Conservation (phyloP, 2,797 vertebrate genomes). For the Acomys russatus region DNA sequence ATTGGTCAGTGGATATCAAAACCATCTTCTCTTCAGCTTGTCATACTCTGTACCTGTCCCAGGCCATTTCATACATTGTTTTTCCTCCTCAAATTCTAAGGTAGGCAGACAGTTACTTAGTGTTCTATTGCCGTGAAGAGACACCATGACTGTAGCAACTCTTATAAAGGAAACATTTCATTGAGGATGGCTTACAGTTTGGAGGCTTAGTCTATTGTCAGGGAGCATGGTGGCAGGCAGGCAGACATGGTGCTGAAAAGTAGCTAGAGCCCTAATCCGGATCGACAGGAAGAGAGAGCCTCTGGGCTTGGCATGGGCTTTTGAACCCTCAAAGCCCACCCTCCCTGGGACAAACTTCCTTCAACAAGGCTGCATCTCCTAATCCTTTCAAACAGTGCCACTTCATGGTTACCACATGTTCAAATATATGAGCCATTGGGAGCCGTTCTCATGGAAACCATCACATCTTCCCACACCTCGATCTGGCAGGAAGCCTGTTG, state of each 20-base stretch:
- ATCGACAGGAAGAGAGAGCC: neutral
- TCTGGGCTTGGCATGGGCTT: neutral
- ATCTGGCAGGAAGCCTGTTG: conserved; percentile 40
- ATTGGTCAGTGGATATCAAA: conserved; percentile 13
- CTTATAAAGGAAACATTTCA: neutral
- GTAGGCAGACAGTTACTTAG: neutral
- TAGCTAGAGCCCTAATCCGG: neutral
- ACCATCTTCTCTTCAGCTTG: neutral
- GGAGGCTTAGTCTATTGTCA: neutral
- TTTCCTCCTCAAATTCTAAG: conserved; percentile 42
- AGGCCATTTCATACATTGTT: conserved; percentile 51
- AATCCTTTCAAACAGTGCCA: neutral
- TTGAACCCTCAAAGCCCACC: too few species aligned
- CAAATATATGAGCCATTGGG: neutral
- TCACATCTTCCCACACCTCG: neutral
- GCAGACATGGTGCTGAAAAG: neutral
- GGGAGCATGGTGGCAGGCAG: neutral
- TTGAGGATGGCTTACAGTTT: neutral
- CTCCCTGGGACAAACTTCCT: neutral
- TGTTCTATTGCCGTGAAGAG: neutral
- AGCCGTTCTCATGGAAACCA: neutral
- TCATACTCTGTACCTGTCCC: neutral
- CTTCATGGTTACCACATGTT: neutral
- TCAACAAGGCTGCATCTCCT: neutral
- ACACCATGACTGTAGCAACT: neutral